phyloP scores from a whole-genome alignment of 2,888 invertebrate genomes.

The Rhagonycha lutea region DNA sequence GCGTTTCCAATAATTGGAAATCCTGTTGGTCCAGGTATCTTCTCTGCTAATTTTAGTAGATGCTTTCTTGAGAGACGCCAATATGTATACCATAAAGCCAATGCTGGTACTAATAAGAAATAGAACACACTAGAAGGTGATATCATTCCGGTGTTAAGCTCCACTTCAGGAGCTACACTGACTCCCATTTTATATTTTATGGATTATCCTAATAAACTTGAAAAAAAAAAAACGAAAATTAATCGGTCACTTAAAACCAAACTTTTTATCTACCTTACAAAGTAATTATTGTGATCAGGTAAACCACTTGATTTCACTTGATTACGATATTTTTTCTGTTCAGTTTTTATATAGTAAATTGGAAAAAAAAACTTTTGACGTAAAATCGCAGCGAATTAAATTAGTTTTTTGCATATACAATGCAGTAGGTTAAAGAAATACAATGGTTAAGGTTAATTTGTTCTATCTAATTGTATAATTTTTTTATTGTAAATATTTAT shows the following conservation, averaged over 20 bases:
- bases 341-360: not conserved
- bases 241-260: not conserved
- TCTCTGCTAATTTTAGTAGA: constrained; percentile 71
- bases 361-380: not conserved
- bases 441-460: not conserved
- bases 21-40: constrained; percentile 74
- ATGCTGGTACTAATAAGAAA: constrained; percentile 68
- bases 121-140: constrained; percentile 73
- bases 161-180: constrained; percentile 38
- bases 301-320: not conserved
- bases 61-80: constrained; percentile 76
- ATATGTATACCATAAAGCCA: constrained; percentile 73
- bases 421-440: not conserved
- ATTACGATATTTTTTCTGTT: not conserved
- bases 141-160: not conserved
- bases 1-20: constrained; percentile 77
- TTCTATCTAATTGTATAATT: not conserved
- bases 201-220: not conserved
- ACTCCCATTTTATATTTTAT: constrained; percentile 27
- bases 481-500: too few species aligned
- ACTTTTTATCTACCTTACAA: not conserved
- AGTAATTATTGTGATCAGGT: not conserved
- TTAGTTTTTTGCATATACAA: not conserved
- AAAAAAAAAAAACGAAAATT: not conserved
- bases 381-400: not conserved